Conservation (phyloP, 2,888 invertebrate genomes). For the Andricus curvator region DNA sequence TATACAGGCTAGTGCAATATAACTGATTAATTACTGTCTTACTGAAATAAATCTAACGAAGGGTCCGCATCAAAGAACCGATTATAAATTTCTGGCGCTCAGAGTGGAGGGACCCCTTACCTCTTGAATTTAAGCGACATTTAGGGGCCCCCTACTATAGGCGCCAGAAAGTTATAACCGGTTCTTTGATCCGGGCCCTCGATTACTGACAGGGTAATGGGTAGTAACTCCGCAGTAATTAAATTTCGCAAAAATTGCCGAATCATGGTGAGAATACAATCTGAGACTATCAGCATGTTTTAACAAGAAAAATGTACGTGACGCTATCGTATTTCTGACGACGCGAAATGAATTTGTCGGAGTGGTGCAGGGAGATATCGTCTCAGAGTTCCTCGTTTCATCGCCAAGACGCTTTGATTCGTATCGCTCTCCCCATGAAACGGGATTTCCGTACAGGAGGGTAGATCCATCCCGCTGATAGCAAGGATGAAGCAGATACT, state of each 20-base stretch:
- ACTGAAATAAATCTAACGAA: neutral
- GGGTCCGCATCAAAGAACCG: too few species aligned
- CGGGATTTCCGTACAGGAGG: conserved; percentile 30
- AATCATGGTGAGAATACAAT: conserved; percentile 22
- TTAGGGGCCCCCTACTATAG: too few species aligned
- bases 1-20: neutral
- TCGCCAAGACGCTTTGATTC: conserved; percentile 38
- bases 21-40: neutral
- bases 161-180: too few species aligned
- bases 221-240: neutral
- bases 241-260: neutral
- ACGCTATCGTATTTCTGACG: conserved; percentile 39
- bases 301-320: conserved; percentile 23
- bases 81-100: too few species aligned
- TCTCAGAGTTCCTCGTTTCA: conserved; percentile 32
- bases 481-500: neutral
- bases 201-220: neutral
- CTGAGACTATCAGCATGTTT: neutral
- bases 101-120: too few species aligned
- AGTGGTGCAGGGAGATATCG: conserved; percentile 26
- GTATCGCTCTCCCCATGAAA: conserved; percentile 34
- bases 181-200: too few species aligned
- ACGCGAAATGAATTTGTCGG: conserved; percentile 39
- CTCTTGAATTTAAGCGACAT: too few species aligned
- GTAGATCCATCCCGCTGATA: neutral